Conservation (phyloP, 2,113 vertebrate genomes). For the Cardinalis cardinalis region DNA sequence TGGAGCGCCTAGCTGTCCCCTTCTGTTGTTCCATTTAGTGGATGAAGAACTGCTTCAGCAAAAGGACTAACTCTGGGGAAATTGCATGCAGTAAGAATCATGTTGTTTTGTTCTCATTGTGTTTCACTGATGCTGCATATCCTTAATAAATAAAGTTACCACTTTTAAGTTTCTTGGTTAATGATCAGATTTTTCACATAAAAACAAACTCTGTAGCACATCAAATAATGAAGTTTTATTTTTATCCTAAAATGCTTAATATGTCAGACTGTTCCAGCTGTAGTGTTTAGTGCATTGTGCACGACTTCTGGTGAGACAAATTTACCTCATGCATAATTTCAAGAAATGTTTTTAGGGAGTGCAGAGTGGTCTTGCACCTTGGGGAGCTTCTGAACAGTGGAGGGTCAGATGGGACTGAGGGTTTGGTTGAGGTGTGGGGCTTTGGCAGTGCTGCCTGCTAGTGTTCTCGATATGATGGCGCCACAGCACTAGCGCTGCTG, state of each 20-base stretch:
- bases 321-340: background rate
- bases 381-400: background rate
- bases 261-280: background rate
- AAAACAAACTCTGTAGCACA: background rate
- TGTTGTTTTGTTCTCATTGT: background rate
- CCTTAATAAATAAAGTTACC: background rate
- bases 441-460: background rate
- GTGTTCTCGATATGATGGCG: background rate
- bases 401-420: background rate
- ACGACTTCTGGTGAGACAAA: background rate
- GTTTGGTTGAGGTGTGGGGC: background rate
- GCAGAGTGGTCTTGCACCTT: background rate
- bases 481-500: background rate
- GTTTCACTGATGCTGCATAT: background rate
- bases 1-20: background rate
- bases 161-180: background rate
- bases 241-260: background rate
- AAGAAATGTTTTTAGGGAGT: background rate
- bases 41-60: slow-evolving; percentile 18
- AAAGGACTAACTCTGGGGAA: background rate
- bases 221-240: background rate
- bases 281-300: background rate
- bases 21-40: slow-evolving; percentile 17
- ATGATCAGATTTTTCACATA: background rate
- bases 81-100: background rate